A percentile compares a stretch with the other conserved stretches of the same genome.
Conservation (phyloP, 2,797 vertebrate genomes). For the Lateolabrax maculatus region DNA sequence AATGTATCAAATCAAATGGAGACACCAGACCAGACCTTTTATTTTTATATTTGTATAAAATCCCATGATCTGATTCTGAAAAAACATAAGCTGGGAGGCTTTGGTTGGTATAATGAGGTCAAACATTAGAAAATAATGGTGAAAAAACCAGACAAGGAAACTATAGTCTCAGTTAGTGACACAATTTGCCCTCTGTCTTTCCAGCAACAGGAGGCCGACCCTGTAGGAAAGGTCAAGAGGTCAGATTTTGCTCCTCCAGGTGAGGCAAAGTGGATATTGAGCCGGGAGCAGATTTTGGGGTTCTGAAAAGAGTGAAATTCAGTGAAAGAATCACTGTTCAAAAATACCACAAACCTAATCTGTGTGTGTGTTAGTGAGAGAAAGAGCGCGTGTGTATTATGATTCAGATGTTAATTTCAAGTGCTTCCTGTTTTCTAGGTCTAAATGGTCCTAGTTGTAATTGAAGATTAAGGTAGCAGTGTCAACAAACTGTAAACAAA, state of each 20-base stretch:
- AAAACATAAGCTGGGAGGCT: background rate
- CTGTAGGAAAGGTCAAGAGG: constrained; percentile 46
- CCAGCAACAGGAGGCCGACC: constrained; percentile 26
- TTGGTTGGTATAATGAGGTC: constrained; percentile 19
- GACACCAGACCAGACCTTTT: constrained; percentile 27
- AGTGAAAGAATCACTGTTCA: constrained; percentile 49
- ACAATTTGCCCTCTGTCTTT: constrained; percentile 49
- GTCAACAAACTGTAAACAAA: constrained; percentile 69
- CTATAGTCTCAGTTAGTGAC: constrained; percentile 27
- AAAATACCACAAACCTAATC: constrained; percentile 58
- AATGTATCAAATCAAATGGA: constrained; percentile 7
- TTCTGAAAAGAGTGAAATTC: constrained; percentile 32
- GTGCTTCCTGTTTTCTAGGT: constrained; percentile 83
- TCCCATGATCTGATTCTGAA: constrained; percentile 19
- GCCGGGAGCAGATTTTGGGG: constrained; percentile 13
- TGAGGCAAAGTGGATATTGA: constrained; percentile 42
- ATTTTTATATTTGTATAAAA: constrained; percentile 35
- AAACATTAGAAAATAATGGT: constrained; percentile 3
- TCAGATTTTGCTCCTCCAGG: constrained; percentile 48
- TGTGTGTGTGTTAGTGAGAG: constrained; percentile 33
- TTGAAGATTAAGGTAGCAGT: constrained; percentile 72
- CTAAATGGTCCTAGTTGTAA: constrained; percentile 59
- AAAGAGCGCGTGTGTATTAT: constrained; percentile 34
- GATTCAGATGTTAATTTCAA: constrained; percentile 63
- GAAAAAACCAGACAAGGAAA: constrained; percentile 20